Conservation (phyloP, 2,888 invertebrate species). For the Xestoiulus laeticollis region DNA sequence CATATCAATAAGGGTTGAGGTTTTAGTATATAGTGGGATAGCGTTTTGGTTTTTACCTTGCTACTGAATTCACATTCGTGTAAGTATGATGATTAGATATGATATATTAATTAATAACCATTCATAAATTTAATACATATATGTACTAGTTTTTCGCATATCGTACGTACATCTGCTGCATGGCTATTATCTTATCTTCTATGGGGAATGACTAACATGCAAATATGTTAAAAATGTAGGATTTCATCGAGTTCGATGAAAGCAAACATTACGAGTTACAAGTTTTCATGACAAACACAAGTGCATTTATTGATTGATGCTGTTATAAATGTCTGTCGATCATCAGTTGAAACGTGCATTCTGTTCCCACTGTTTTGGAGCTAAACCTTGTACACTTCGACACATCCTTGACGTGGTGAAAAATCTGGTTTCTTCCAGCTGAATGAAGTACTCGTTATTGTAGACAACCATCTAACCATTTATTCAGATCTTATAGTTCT, state of each 20-base stretch:
- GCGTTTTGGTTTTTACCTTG: too few relatives aligned
- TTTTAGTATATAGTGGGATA: not conserved
- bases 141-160: too few relatives aligned
- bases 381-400: not conserved
- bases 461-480: not conserved
- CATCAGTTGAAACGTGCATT: not conserved
- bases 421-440: not conserved
- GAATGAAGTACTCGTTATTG: not conserved
- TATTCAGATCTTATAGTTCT: not conserved
- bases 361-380: not conserved
- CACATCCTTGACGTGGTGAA: not conserved
- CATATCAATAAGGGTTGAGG: not conserved
- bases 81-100: too few relatives aligned
- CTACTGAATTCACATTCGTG: too few relatives aligned
- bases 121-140: too few relatives aligned
- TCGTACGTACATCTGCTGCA: too few relatives aligned
- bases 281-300: not conserved
- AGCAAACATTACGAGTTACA: not conserved
- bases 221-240: not conserved
- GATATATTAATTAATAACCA: too few relatives aligned
- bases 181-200: too few relatives aligned
- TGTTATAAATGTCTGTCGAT: not conserved
- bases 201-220: too few relatives aligned
- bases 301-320: not conserved
- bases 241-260: not conserved